phyloP scores from a whole-genome alignment of 1,140 invertebrate genomes.

The Hyles euphorbiae region DNA sequence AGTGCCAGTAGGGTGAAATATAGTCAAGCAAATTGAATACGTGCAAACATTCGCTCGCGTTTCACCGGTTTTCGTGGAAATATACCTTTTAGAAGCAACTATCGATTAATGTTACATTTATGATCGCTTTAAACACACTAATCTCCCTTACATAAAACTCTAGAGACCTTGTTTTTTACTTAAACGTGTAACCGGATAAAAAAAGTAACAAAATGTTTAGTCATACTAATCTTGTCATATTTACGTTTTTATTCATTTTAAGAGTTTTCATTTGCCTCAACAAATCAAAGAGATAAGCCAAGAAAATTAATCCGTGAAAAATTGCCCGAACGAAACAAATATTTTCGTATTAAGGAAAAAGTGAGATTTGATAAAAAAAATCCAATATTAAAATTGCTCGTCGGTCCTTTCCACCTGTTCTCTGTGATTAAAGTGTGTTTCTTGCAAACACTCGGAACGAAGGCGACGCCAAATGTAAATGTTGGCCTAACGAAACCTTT shows the following conservation, averaged over 20 bases:
- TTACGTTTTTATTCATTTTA: constrained; percentile 1
- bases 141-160: too few species aligned
- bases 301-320: constrained; percentile 4
- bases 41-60: constrained; percentile 49
- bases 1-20: constrained; percentile 57
- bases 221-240: too few species aligned
- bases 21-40: constrained; percentile 66
- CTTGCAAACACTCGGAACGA: constrained; percentile 40
- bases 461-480: constrained; percentile 59
- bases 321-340: constrained; percentile 20
- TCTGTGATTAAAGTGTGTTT: constrained; percentile 67
- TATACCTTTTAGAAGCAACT: neutral
- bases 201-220: too few species aligned
- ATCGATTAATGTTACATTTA: too few species aligned
- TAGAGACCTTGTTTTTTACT: too few species aligned
- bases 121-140: too few species aligned
- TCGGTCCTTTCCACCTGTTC: constrained; percentile 55
- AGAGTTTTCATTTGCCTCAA: neutral
- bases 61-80: constrained; percentile 4
- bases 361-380: constrained; percentile 47
- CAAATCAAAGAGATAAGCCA: constrained; percentile 8
- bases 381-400: constrained; percentile 64
- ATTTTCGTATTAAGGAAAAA: constrained; percentile 30
- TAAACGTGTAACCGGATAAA: too few species aligned
- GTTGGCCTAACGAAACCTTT: constrained; percentile 52